phyloP scores from a whole-genome alignment of 37 sponge, comb jelly and placozoan genomes.

The Hormiphora californensis region DNA sequence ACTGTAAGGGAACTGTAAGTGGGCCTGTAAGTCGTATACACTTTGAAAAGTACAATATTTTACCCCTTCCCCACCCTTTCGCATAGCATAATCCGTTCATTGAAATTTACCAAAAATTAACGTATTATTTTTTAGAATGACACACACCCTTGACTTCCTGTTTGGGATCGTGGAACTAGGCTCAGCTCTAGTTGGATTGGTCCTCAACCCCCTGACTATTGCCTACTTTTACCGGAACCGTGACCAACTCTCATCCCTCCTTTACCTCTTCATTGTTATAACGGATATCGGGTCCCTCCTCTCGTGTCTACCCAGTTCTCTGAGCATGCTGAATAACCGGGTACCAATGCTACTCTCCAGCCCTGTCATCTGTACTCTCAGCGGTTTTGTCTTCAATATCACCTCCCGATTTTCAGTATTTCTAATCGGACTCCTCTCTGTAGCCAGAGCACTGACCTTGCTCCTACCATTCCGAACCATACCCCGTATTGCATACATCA shows the following conservation, averaged over 20 bases:
- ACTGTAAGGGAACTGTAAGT: too few species aligned
- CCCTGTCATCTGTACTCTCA: neutral
- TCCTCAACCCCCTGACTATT: conserved; percentile 9
- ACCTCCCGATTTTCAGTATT: neutral
- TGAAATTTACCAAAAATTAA: too few species aligned
- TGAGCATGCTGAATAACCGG: neutral
- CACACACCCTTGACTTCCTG: neutral
- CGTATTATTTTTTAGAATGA: too few species aligned
- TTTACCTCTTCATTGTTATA: neutral
- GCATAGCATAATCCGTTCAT: too few species aligned
- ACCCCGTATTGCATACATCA: neutral
- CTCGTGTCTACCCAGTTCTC: neutral
- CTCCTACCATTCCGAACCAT: neutral
- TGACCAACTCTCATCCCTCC: neutral
- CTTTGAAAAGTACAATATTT: too few species aligned
- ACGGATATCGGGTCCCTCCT: conserved; percentile 3
- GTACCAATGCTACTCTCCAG: neutral
- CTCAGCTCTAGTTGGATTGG: neutral
- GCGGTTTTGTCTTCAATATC: conserved; percentile 19
- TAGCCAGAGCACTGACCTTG: neutral
- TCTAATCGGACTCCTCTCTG: neutral
- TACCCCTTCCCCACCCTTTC: too few species aligned
- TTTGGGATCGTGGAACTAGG: neutral
- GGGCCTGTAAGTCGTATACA: too few species aligned
- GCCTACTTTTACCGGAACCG: conserved; percentile 8